phyloP scores from a whole-genome alignment of 2,797 vertebrate species.

The Xyrichtys novacula region DNA sequence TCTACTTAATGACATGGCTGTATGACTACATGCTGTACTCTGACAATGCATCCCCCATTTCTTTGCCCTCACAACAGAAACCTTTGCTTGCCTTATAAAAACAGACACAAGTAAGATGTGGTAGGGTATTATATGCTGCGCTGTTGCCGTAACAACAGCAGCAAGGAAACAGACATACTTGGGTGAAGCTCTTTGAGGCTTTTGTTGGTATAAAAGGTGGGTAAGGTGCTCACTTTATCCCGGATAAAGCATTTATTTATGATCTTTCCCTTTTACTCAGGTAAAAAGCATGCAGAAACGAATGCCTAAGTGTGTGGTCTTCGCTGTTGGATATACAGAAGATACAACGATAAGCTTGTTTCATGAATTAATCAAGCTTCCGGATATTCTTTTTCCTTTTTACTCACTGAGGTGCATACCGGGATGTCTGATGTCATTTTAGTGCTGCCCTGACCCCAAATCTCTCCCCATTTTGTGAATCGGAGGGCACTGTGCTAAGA shows the following conservation, averaged over 20 bases:
- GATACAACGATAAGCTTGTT: conserved; percentile 48
- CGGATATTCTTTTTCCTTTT: conserved; percentile 73
- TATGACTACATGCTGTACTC: background rate
- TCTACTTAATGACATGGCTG: too few species aligned
- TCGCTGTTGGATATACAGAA: conserved; percentile 47
- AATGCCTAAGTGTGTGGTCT: conserved; percentile 46
- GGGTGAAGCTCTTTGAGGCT: conserved; percentile 34
- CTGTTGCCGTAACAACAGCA: conserved; percentile 51
- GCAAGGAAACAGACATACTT: conserved; percentile 49
- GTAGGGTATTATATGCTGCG: conserved; percentile 46
- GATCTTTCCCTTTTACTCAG: conserved; percentile 50
- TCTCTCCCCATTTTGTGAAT: conserved; percentile 59
- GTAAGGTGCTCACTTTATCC: conserved; percentile 32
- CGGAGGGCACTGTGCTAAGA: conserved; percentile 30
- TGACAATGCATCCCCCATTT: conserved; percentile 6
- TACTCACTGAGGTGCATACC: conserved; percentile 64
- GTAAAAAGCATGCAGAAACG: conserved; percentile 61
- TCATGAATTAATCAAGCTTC: conserved; percentile 84
- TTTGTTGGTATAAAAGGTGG: conserved; percentile 32
- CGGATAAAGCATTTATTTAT: conserved; percentile 59
- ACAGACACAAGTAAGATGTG: conserved; percentile 58
- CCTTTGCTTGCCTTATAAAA: conserved; percentile 36
- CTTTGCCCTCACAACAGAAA: conserved; percentile 22
- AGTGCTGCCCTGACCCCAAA: conserved; percentile 24
- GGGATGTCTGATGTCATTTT: conserved; percentile 56